These are phyloP conservation scores for Poecile atricapillus DNA, from an alignment of 2,113 vertebrate species.

Conservation along the genomic window DNA sequence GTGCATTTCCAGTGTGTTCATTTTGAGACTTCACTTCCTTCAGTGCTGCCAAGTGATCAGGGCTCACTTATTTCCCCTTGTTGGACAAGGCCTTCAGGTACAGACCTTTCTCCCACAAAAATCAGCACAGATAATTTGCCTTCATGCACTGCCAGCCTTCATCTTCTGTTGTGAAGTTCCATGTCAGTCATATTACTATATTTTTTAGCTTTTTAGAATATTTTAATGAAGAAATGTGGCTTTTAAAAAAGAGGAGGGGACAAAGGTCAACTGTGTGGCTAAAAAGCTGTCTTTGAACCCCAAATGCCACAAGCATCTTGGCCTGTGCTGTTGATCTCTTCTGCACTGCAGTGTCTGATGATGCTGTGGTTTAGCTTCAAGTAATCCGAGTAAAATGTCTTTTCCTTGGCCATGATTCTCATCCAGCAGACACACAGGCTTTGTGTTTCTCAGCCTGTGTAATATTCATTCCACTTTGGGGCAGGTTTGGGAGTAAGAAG, in stretches of 20 bases:
- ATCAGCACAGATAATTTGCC: neutral
- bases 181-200: neutral
- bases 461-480: neutral
- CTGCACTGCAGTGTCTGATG: neutral
- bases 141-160: neutral
- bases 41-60: neutral
- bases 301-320: neutral
- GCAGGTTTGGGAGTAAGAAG: neutral
- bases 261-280: neutral
- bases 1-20: neutral
- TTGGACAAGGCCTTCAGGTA: neutral
- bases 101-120: neutral
- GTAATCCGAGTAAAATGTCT: neutral
- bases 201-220: neutral
- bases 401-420: neutral
- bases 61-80: neutral
- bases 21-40: neutral
- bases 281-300: neutral
- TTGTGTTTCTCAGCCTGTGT: neutral
- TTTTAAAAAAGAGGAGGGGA: neutral
- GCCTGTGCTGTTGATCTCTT: neutral
- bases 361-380: neutral
- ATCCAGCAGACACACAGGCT: neutral
- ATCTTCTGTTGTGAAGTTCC: neutral
- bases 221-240: neutral